A percentile compares a stretch with the other conserved stretches of the same genome.
Evolutionary conservation across 2,113 vertebrate species (phyloP).

Genomic region (Bubo blakistoni): DNA sequence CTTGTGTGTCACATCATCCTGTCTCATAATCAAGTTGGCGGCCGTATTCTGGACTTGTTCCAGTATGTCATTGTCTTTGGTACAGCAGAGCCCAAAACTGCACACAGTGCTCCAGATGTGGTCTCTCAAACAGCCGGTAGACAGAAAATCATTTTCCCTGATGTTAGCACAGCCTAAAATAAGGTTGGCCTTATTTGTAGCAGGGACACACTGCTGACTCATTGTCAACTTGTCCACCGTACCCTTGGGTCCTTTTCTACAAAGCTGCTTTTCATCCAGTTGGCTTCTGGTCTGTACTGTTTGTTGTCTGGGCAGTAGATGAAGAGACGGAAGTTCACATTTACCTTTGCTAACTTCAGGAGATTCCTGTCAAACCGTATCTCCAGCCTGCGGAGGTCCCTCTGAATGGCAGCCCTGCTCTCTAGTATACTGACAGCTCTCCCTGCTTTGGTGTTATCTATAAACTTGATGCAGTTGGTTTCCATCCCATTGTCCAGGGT

Average conservation of each 20-base stretch:
- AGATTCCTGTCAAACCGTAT: neutral
- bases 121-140: too few relatives aligned
- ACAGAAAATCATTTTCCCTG: neutral
- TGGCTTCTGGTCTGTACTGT: neutral
- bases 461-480: neutral
- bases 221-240: accelerated
- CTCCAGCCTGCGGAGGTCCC: neutral
- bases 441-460: neutral
- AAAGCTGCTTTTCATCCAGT: neutral
- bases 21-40: neutral
- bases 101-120: neutral
- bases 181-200: neutral
- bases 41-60: accelerated
- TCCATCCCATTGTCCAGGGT: neutral
- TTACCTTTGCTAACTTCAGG: neutral
- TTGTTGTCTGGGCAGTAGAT: neutral
- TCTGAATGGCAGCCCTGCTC: neutral
- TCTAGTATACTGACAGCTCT: neutral
- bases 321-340: neutral
- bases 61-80: neutral
- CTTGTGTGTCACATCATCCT: accelerated
- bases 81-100: neutral
- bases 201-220: neutral
- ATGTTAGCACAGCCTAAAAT: neutral
- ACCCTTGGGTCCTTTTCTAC: neutral